These are phyloP conservation scores for Adineta ricciae DNA, from an alignment of 2,888 invertebrate species.

Conservation along the genomic window DNA sequence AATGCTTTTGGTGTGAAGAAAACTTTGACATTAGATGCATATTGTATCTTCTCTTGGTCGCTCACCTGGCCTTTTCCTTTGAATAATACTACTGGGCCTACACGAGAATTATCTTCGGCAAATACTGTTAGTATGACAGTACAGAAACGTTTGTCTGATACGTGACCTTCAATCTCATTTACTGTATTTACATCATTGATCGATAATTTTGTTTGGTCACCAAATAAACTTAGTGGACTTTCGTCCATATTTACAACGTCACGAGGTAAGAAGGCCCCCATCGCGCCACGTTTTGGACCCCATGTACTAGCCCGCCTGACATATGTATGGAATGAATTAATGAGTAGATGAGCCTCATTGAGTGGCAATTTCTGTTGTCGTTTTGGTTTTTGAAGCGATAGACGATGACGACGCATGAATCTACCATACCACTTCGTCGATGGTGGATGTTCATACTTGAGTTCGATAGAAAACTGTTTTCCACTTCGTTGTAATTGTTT, in stretches of 20 bases:
- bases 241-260: neutral
- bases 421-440: neutral
- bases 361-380: neutral
- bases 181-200: neutral
- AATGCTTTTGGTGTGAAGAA: neutral
- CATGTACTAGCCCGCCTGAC: neutral
- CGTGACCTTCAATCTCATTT: neutral
- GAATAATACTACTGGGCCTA: neutral
- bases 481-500: neutral
- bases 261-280: neutral
- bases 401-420: constrained; percentile 7
- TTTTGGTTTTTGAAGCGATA: neutral
- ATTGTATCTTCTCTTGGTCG: neutral
- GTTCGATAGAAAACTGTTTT: neutral
- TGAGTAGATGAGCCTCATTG: neutral
- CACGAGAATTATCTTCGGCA: neutral
- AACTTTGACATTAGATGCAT: neutral
- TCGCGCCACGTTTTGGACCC: neutral
- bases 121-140: neutral
- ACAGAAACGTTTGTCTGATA: neutral
- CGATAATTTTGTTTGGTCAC: neutral
- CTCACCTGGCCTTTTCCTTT: neutral
- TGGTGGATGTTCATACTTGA: neutral
- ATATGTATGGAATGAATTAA: neutral
- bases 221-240: neutral